These are phyloP conservation scores for Sebastes trivittatus DNA, from an alignment of 2,797 vertebrate species.

Conservation along the genomic window DNA sequence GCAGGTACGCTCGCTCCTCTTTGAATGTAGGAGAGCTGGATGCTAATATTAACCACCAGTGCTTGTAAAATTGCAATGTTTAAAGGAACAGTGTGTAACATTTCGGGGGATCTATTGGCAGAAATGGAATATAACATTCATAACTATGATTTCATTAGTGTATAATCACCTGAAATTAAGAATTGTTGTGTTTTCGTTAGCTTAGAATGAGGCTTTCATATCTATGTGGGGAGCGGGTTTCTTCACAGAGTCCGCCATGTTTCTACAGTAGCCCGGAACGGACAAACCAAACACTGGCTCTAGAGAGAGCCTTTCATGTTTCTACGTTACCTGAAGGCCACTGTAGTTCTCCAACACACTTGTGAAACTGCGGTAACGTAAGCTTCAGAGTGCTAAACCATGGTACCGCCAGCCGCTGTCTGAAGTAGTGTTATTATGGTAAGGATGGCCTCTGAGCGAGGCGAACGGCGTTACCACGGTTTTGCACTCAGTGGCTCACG, in stretches of 20 bases:
- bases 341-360: too few relatives aligned
- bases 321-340: too few relatives aligned
- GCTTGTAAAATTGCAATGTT: neutral
- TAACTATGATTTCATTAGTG: neutral
- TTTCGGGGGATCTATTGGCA: neutral
- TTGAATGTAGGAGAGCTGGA: neutral
- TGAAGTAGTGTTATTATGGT: neutral
- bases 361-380: neutral
- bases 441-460: neutral
- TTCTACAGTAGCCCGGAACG: too few relatives aligned
- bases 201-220: too few relatives aligned
- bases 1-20: slow-evolving; percentile 85
- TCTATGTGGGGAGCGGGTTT: rapidly evolving
- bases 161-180: neutral
- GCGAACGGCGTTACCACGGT: too few relatives aligned
- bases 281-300: too few relatives aligned
- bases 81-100: neutral
- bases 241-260: too few relatives aligned
- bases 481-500: too few relatives aligned
- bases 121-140: neutral
- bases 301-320: too few relatives aligned
- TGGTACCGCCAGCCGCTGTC: neutral
- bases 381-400: rapidly evolving
- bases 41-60: neutral
- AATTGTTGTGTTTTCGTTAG: neutral